A percentile compares a stretch with the other conserved stretches of the same genome.
phyloP scores from a whole-genome alignment of 1,140 invertebrate species.

The Mamestra configurata region DNA sequence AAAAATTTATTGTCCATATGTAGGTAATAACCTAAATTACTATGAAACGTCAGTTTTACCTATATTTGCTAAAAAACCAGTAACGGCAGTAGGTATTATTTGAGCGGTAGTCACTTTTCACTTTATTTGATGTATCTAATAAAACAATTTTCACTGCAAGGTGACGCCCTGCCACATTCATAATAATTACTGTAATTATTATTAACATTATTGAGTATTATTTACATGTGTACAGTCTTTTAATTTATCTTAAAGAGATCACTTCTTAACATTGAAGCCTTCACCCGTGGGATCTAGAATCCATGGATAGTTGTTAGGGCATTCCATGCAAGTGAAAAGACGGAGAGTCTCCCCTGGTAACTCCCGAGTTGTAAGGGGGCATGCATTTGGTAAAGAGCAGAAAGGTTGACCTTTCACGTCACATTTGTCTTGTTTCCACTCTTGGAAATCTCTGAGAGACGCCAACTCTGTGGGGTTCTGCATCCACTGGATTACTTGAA shows the following conservation, averaged over 20 bases:
- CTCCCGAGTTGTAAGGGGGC: conserved; percentile 96
- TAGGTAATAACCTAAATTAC: conserved; percentile 74
- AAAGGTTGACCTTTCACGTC: conserved; percentile 97
- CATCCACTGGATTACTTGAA: conserved; percentile 99
- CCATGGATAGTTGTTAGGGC: conserved; percentile 98
- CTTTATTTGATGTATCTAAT: conserved; percentile 38
- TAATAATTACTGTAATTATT: conserved; percentile 73
- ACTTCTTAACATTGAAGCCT: conserved; percentile 95
- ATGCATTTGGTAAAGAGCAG: conserved; percentile 97
- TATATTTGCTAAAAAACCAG: conserved; percentile 39
- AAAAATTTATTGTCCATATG: conserved; percentile 56
- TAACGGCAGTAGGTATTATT: conserved; percentile 35
- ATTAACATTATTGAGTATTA: conserved; percentile 88
- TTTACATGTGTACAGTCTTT: conserved; percentile 88
- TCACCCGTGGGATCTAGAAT: conserved; percentile 98
- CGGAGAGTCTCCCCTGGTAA: conserved; percentile 97
- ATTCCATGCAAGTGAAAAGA: conserved; percentile 98
- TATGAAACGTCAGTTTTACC: conserved; percentile 59
- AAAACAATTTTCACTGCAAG: conserved; percentile 38
- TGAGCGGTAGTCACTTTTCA: conserved; percentile 43
- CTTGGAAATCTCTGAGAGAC: conserved; percentile 95
- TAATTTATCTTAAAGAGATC: conserved; percentile 86
- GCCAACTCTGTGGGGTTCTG: conserved; percentile 97
- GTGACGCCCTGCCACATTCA: conserved; percentile 62
- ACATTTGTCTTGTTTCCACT: conserved; percentile 97